Conservation (phyloP, 1,140 invertebrate species). For the Eurosta solidaginis region DNA sequence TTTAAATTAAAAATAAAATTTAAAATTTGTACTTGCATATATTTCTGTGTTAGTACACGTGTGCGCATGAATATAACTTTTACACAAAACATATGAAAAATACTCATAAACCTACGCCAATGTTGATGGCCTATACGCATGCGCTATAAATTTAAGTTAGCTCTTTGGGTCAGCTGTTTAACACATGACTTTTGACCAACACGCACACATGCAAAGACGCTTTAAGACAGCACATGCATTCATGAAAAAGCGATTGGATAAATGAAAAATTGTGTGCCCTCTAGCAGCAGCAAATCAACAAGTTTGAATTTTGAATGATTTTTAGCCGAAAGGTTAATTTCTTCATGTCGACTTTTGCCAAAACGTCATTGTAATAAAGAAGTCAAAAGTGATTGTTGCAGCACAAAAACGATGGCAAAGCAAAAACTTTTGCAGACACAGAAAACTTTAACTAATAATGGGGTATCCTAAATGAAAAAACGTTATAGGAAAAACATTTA, state of each 20-base stretch:
- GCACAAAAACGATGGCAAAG: too few relatives aligned
- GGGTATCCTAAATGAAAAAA: too few relatives aligned
- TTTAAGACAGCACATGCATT: neutral
- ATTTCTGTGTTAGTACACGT: neutral
- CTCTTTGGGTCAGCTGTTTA: neutral
- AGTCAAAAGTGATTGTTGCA: too few relatives aligned
- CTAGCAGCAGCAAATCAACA: neutral
- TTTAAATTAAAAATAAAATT: neutral
- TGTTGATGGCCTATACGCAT: too few relatives aligned
- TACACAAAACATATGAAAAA: too few relatives aligned
- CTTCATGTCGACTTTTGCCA: neutral
- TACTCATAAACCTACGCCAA: too few relatives aligned
- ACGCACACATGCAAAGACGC: neutral
- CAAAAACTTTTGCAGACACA: too few relatives aligned
- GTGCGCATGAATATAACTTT: neutral
- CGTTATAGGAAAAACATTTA: too few relatives aligned
- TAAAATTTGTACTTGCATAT: neutral
- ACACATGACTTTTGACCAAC: conserved; percentile 10
- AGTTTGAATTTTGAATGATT: neutral
- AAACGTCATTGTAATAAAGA: neutral
- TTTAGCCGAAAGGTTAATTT: neutral
- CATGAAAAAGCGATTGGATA: neutral
- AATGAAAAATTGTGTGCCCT: neutral
- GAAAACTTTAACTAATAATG: too few relatives aligned
- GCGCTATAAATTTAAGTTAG: too few relatives aligned